Base-by-base conservation (phyloP, 2,888 invertebrate genomes). In the Papilio gigon region DNA sequence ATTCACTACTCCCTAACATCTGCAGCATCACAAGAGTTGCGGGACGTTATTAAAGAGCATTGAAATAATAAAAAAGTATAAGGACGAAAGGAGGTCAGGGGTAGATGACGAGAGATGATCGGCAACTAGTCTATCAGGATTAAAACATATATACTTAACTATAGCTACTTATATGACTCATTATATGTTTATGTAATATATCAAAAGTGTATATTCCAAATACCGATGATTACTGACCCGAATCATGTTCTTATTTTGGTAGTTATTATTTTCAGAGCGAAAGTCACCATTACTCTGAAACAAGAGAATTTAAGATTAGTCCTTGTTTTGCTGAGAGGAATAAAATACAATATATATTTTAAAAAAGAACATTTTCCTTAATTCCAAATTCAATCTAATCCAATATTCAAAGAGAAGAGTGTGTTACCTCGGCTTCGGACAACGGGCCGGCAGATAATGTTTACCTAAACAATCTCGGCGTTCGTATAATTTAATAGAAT, bases 401-500 rank as follows among this genome's bases (percentile, higher is more conserved):
- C 80, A 83, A 81, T 79, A 80, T 78, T 58, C 35, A 64, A 68
- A 59, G 63, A 71, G 74, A 73, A 75, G 71, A 75, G 74, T 78
- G 76, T 78, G 76, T 70, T 65, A 40, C 61, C 77, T 72, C 70
- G 72, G 74, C 72, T 72, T 71, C 78, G 77, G 77, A 85, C 82
- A 84, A 84, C 84, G 76, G 76, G 80, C 79, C 82, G 81, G 80
- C 79, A 74, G 78, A 78, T 83, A 84, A 83, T 85, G 79, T 86
- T 85, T 84, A 78, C 79, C 79, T 76, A 79, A 80, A 80, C 83
- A 83, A 78, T 82, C 81, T 80, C 80, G 76, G 76, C 77, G 79
- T 82, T 81, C 78, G 79, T 83, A 77, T 80, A 85, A 86, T 86
- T 85, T 82, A 84, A 86, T 83, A 81, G 80, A 83, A 84, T 76